Percentiles rank a stretch among this genome's conserved stretches.
Evolutionary conservation across 1,140 invertebrate genomes (phyloP).

Genomic region (Caenorhabditis latens): DNA sequence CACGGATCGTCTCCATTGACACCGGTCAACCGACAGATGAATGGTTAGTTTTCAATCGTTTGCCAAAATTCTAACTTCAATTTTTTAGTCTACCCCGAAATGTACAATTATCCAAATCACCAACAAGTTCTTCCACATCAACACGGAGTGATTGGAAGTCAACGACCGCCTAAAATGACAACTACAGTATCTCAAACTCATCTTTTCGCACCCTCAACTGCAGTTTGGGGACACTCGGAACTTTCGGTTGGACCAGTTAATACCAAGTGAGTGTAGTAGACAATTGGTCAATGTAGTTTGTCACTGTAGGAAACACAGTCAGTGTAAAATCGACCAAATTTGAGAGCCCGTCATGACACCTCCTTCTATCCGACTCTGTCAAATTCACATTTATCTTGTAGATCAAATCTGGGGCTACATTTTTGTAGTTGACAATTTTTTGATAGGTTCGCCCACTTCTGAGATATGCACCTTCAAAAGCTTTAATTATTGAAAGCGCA

Average conservation of each 20-base stretch:
- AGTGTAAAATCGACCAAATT: no score
- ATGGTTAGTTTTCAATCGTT: background rate
- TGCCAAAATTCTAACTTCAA: background rate
- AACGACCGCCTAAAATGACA: constrained; percentile 14
- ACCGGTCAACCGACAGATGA: constrained; percentile 54
- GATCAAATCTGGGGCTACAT: no score
- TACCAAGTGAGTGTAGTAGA: background rate
- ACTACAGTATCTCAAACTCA: constrained; percentile 52
- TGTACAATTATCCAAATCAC: background rate
- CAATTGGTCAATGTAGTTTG: no score
- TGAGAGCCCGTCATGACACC: no score
- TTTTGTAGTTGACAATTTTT: no score
- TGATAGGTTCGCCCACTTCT: no score
- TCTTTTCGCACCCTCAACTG: constrained; percentile 67
- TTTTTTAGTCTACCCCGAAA: constrained; percentile 42
- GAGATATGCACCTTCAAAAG: no score
- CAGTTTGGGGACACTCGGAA: constrained; percentile 67
- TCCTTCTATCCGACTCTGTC: no score
- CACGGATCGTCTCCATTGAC: constrained; percentile 64
- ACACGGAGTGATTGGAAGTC: constrained; percentile 29
- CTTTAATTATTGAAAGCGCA: no score
- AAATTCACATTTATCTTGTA: background rate
- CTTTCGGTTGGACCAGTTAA: constrained; percentile 64
- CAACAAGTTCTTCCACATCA: constrained; percentile 24
- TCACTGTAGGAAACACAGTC: no score